Conservation (phyloP, 2,113 vertebrate genomes). For the Struthio camelus region DNA sequence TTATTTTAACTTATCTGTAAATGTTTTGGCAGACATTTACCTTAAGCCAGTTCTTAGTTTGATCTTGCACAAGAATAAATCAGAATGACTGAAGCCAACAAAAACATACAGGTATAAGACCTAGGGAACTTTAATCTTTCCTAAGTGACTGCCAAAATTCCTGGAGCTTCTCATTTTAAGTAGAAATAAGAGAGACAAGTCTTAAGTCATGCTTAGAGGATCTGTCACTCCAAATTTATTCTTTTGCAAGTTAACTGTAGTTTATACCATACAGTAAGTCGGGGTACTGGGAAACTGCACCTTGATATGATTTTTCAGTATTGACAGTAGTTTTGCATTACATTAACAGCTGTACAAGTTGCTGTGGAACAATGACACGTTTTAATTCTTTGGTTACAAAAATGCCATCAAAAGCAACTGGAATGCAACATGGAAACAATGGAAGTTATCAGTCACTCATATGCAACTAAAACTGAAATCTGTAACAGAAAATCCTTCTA, state of each 20-base stretch:
- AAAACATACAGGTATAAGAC: neutral
- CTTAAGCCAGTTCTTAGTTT: neutral
- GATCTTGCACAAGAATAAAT: neutral
- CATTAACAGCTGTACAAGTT: neutral
- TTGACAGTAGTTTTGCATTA: neutral
- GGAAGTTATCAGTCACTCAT: neutral
- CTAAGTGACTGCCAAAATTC: neutral
- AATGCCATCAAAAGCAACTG: neutral
- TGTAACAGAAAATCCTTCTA: neutral
- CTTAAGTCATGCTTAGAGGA: neutral
- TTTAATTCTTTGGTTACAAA: neutral
- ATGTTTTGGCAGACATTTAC: neutral
- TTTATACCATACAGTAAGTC: neutral
- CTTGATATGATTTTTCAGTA: neutral
- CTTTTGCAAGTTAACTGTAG: neutral
- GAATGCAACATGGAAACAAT: neutral
- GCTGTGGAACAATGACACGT: neutral
- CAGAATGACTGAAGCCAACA: neutral
- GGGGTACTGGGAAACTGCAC: neutral
- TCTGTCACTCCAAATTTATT: neutral
- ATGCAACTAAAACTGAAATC: neutral
- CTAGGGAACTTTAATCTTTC: neutral
- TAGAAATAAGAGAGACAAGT: neutral
- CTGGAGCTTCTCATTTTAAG: neutral
- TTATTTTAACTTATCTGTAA: neutral